These are phyloP conservation scores for Seira sanloemensis DNA, from an alignment of 2,888 invertebrate species.

Conservation along the genomic window DNA sequence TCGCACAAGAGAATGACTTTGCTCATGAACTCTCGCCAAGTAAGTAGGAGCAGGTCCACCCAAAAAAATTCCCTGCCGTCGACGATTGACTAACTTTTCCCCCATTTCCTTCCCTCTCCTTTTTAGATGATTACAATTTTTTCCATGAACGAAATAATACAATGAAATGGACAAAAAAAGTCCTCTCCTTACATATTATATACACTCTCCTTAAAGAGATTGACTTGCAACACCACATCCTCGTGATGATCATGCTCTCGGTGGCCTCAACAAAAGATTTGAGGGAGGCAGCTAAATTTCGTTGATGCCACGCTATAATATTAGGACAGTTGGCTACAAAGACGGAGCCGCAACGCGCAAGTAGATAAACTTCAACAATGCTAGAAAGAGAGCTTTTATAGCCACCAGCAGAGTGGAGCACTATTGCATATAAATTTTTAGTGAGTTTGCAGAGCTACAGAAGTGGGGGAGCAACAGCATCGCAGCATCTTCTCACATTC, in stretches of 20 bases:
- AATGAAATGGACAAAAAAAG: not conserved
- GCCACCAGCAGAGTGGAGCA: not conserved
- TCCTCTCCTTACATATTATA: no score
- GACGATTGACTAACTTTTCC: no score
- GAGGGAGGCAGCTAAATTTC: not conserved
- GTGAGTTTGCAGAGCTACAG: not conserved
- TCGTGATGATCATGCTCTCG: not conserved
- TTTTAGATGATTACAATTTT: not conserved
- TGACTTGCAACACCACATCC: not conserved
- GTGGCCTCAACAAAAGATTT: conserved; percentile 1
- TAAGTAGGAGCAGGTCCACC: no score
- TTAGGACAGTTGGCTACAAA: not conserved
- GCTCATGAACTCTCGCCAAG: no score
- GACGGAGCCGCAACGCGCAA: conserved; percentile 9
- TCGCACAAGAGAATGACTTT: no score
- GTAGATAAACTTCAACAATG: not conserved
- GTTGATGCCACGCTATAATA: conserved; percentile 8
- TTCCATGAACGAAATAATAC: not conserved
- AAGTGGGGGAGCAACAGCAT: not conserved
- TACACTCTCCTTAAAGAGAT: not conserved
- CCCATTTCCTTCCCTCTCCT: not conserved
- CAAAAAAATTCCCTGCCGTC: not conserved
- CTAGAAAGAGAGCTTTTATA: not conserved
- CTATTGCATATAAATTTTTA: not conserved
- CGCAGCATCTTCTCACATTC: not conserved